Conservation (phyloP, 2,888 invertebrate genomes). For the Apodemia zela region DNA sequence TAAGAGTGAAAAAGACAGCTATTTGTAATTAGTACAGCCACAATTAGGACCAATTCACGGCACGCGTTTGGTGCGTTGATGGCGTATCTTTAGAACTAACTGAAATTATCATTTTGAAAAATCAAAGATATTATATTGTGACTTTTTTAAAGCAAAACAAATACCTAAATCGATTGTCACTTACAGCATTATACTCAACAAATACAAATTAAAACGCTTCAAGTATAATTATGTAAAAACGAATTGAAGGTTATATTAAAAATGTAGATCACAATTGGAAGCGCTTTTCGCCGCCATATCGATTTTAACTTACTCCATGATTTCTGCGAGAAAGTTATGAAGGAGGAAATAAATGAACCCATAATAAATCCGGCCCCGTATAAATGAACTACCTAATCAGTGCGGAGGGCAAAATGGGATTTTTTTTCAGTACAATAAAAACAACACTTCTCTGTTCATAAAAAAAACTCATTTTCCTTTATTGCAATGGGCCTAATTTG, state of each 20-base stretch:
- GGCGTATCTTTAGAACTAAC: too few species aligned
- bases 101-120: too few species aligned
- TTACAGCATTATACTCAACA: too few species aligned
- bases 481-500: slow-evolving; percentile 75
- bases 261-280: not conserved
- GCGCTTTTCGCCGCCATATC: slow-evolving; percentile 1
- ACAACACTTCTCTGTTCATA: slow-evolving; percentile 70
- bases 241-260: not conserved
- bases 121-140: too few species aligned
- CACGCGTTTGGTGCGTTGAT: too few species aligned
- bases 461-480: slow-evolving; percentile 77
- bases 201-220: not conserved
- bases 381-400: slow-evolving; percentile 72
- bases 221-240: too few species aligned
- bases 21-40: too few species aligned
- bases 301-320: slow-evolving; percentile 25
- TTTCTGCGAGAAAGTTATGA: slow-evolving; percentile 45
- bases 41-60: too few species aligned
- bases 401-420: slow-evolving; percentile 45
- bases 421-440: slow-evolving; percentile 67
- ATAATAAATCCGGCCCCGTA: slow-evolving; percentile 68
- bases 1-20: too few species aligned
- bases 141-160: too few species aligned
- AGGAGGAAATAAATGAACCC: slow-evolving; percentile 59
- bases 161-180: too few species aligned